Evolutionary conservation across 1,140 invertebrate genomes (phyloP).

Genomic region (Drosophila santomea): DNA sequence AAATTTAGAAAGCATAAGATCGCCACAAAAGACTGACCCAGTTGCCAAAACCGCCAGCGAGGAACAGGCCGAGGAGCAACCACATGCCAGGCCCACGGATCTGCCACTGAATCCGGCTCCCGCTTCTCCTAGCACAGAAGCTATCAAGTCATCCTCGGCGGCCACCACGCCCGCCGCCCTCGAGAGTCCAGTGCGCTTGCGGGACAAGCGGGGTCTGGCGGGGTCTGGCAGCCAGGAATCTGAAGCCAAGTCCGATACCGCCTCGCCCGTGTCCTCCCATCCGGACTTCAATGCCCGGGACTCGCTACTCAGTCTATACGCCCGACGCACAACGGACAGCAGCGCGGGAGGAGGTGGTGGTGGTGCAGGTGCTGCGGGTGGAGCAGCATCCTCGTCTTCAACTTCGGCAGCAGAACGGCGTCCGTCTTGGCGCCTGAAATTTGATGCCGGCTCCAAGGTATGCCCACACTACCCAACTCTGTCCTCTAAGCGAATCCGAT

Average conservation of each 20-base stretch:
- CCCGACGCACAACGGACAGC: slow-evolving; percentile 57
- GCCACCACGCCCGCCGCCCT: slow-evolving; percentile 49
- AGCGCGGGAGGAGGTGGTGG: slow-evolving; percentile 23
- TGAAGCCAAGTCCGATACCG: slow-evolving; percentile 65
- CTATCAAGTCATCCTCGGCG: slow-evolving; percentile 33
- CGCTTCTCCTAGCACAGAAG: slow-evolving; percentile 5
- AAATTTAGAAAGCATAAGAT: slow-evolving; percentile 12
- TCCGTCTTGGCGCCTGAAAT: slow-evolving; percentile 94
- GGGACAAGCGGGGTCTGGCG: slow-evolving; percentile 72
- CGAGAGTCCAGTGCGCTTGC: slow-evolving; percentile 79
- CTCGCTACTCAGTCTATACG: slow-evolving; percentile 66
- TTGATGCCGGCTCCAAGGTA: slow-evolving; percentile 95
- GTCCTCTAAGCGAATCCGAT: slow-evolving; percentile 38
- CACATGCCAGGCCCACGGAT: slow-evolving; percentile 55
- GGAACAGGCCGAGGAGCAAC: slow-evolving; percentile 5
- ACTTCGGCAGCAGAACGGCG: slow-evolving; percentile 88
- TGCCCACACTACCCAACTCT: slow-evolving; percentile 64
- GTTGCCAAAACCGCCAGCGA: slow-evolving; percentile 43
- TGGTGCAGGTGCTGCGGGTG: slow-evolving; percentile 26
- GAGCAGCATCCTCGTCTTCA: slow-evolving; percentile 24
- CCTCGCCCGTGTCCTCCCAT: slow-evolving; percentile 56
- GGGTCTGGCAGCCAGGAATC: slow-evolving; percentile 45
- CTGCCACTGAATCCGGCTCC: slow-evolving; percentile 42
- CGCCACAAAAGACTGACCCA: slow-evolving; percentile 65
- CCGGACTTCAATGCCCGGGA: slow-evolving; percentile 72